These are phyloP conservation scores for Prietella phreatophila DNA, from an alignment of 2,113 vertebrate genomes.

Conservation along the genomic window DNA sequence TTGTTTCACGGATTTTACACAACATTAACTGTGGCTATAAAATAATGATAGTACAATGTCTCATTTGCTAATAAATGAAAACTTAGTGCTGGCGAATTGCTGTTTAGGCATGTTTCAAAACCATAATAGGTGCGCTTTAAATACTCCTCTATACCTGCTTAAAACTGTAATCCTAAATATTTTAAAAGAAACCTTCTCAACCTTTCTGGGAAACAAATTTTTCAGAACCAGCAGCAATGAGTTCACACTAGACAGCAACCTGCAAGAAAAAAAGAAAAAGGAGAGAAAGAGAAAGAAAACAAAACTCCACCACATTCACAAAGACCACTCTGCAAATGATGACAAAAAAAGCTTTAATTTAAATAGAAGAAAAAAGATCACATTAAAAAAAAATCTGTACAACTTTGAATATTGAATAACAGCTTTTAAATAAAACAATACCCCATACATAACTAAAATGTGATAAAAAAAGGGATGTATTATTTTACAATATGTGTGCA, in stretches of 20 bases:
- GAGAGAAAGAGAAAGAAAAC: too few relatives aligned
- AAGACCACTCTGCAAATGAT: constrained; percentile 66
- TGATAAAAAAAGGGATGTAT: constrained; percentile 63
- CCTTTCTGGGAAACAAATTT: background rate
- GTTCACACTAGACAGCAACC: background rate
- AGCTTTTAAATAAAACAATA: constrained; percentile 74
- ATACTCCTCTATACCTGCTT: background rate
- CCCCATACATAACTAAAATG: constrained; percentile 56
- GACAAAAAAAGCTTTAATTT: constrained; percentile 80
- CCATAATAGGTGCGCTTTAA: too few relatives aligned
- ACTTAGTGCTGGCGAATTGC: background rate
- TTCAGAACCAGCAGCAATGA: background rate
- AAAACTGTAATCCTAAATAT: background rate
- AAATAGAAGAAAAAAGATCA: constrained; percentile 67
- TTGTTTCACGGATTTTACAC: background rate
- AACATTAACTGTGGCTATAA: background rate
- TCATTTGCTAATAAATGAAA: background rate
- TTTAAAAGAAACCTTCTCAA: background rate
- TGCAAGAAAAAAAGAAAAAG: background rate
- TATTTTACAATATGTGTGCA: constrained; percentile 74
- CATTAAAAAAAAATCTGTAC: constrained; percentile 74
- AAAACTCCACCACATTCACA: constrained; percentile 18
- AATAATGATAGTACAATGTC: background rate
- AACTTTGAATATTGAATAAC: constrained; percentile 74
- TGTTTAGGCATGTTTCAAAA: background rate